Percentiles rank a stretch among this genome's conserved stretches.
Evolutionary conservation across 2,113 vertebrate genomes (phyloP).

Genomic region (Seriola dumerili): DNA sequence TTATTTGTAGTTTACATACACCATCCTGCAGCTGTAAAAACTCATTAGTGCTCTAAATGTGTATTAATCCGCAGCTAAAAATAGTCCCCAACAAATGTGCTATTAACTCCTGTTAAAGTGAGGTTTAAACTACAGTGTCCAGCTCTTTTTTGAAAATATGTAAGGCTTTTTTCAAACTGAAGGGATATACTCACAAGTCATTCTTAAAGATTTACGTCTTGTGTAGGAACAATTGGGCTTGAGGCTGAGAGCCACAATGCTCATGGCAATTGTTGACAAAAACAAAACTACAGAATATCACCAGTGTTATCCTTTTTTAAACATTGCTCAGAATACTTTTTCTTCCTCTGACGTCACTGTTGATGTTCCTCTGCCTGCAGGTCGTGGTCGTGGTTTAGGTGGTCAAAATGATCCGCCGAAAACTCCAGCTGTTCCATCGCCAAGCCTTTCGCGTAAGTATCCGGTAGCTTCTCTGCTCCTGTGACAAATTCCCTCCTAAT

Average conservation of each 20-base stretch:
- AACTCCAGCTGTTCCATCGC: slow-evolving; percentile 78
- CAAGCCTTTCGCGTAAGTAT: slow-evolving; percentile 84
- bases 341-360: neutral
- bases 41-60: neutral
- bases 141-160: too few relatives aligned
- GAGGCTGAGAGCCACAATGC: neutral
- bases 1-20: neutral
- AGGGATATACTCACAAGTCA: neutral
- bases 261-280: neutral
- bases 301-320: neutral
- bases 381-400: slow-evolving; percentile 65
- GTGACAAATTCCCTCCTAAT: neutral
- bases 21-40: neutral
- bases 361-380: slow-evolving; percentile 56
- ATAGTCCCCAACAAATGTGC: neutral
- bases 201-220: neutral
- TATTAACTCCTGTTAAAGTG: neutral
- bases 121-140: neutral
- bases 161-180: neutral
- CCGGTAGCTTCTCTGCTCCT: neutral
- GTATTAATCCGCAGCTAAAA: neutral
- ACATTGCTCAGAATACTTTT: neutral
- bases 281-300: neutral
- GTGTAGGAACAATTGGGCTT: neutral
- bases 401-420: slow-evolving; percentile 79